Evolutionary conservation across 1,140 invertebrate genomes (phyloP).

Genomic region (Asobara japonica): DNA sequence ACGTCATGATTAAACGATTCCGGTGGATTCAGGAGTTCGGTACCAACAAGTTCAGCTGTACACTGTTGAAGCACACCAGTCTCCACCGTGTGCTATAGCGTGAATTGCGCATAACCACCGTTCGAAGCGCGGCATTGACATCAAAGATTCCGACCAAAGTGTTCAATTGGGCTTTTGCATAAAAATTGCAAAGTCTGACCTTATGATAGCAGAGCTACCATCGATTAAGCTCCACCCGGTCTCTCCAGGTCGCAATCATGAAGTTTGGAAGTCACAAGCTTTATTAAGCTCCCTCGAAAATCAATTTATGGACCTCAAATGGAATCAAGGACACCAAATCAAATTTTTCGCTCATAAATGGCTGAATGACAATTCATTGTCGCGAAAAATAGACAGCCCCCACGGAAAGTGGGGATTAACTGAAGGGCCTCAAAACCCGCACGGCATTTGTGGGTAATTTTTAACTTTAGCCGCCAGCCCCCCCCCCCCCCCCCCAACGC

Average conservation of each 20-base stretch:
- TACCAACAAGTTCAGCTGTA: neutral
- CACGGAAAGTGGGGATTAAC: constrained; percentile 45
- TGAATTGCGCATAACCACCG: constrained; percentile 30
- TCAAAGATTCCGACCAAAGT: constrained; percentile 36
- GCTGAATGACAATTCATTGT: constrained; percentile 30
- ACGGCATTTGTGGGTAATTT: constrained; percentile 38
- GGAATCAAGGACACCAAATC: no score
- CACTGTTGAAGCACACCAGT: neutral
- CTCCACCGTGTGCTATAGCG: constrained; percentile 23
- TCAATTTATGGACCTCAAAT: no score
- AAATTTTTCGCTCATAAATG: no score
- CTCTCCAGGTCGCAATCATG: no score
- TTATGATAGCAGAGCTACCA: no score
- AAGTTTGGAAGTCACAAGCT: no score
- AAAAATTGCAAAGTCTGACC: no score
- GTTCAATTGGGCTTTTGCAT: no score
- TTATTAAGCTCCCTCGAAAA: no score
- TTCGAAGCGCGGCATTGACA: constrained; percentile 29
- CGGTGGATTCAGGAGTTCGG: neutral
- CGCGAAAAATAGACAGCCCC: constrained; percentile 45
- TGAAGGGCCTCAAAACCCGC: constrained; percentile 42
- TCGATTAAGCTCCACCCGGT: no score
- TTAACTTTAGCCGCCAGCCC: no score
- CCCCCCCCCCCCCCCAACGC: no score
- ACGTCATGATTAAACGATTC: neutral